phyloP scores from a whole-genome alignment of 1,140 invertebrate species.

The Bombus waltoni region DNA sequence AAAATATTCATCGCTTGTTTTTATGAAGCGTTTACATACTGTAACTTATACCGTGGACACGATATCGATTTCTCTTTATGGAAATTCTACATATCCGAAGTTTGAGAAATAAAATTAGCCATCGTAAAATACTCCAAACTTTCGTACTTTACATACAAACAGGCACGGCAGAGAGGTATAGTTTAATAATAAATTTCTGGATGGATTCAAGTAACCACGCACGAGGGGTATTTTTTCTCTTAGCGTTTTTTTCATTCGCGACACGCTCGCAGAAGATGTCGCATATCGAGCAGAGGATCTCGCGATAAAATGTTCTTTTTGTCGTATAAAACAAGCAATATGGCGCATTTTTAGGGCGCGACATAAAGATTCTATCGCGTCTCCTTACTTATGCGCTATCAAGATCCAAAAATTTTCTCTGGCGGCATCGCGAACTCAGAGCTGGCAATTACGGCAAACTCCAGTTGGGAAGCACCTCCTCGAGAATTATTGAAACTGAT shows the following conservation, averaged over 20 bases:
- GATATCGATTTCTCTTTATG: neutral
- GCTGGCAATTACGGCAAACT: constrained; percentile 28
- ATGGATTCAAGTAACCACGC: neutral
- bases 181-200: neutral
- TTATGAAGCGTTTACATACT: too few species aligned
- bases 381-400: constrained; percentile 45
- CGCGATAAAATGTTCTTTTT: constrained; percentile 44
- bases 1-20: too few species aligned
- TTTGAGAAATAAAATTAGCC: neutral
- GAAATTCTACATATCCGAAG: neutral
- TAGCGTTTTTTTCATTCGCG: constrained; percentile 21
- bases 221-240: neutral
- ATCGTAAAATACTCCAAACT: neutral
- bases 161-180: neutral
- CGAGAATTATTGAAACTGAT: constrained; percentile 30
- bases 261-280: constrained; percentile 49
- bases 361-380: constrained; percentile 48
- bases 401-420: constrained; percentile 48
- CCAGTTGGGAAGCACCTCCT: neutral
- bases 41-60: too few species aligned
- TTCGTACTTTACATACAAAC: neutral
- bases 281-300: constrained; percentile 39
- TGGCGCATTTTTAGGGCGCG: constrained; percentile 51
- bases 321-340: constrained; percentile 53
- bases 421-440: neutral